phyloP scores from a whole-genome alignment of 2,888 invertebrate genomes.

The Abscondita cerata region DNA sequence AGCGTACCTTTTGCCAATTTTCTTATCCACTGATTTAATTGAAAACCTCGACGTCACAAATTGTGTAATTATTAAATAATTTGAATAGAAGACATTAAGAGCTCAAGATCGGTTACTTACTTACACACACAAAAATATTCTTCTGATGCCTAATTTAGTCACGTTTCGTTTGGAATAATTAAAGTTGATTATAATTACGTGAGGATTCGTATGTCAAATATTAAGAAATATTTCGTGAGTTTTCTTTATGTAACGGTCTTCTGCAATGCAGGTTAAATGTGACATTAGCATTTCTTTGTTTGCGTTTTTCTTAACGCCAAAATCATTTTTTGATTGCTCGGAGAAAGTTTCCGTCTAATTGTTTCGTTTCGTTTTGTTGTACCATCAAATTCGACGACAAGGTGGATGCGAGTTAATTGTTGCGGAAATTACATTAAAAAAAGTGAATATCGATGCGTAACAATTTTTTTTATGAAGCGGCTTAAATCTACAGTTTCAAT shows the following conservation, averaged over 20 bases:
- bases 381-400: too few species aligned
- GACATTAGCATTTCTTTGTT: neutral
- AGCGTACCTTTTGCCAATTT: constrained; percentile 25
- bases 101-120: constrained; percentile 12
- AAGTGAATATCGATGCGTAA: too few species aligned
- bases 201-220: constrained; percentile 22
- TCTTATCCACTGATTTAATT: constrained; percentile 30
- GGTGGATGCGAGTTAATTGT: too few species aligned
- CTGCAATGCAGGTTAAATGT: constrained; percentile 17
- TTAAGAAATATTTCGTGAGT: constrained; percentile 25
- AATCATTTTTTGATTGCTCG: neutral
- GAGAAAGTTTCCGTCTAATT: neutral
- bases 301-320: too few species aligned
- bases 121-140: constrained; percentile 13
- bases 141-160: constrained; percentile 22
- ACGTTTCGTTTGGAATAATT: constrained; percentile 26
- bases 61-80: constrained; percentile 32
- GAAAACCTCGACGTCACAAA: constrained; percentile 24
- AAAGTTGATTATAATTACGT: constrained; percentile 29
- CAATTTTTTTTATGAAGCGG: too few species aligned
- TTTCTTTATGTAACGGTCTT: constrained; percentile 16
- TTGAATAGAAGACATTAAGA: constrained; percentile 17
- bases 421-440: too few species aligned
- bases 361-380: too few species aligned
- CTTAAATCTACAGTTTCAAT: too few species aligned